Conservation (phyloP, 2,113 vertebrate species). For the Gasterosteus aculeatus region DNA sequence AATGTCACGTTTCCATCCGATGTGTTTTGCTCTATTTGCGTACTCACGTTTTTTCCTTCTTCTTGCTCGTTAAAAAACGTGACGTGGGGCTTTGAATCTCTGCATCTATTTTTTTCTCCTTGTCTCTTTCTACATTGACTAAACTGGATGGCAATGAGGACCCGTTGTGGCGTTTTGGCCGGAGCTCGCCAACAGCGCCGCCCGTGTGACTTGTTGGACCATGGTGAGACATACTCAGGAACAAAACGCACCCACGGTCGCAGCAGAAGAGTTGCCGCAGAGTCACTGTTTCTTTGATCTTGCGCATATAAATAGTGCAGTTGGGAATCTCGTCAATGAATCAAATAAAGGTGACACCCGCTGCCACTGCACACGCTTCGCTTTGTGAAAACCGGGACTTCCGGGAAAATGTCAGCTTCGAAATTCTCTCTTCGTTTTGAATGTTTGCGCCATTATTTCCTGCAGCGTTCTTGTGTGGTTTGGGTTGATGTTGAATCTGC, state of each 20-base stretch:
- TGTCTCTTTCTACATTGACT: conserved; percentile 5
- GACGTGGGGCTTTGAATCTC: conserved; percentile 10
- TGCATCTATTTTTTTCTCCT: background rate
- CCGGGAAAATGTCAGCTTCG: conserved; percentile 2
- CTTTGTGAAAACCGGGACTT: conserved; percentile 40
- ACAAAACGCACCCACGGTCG: conserved; percentile 35
- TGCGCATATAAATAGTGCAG: background rate
- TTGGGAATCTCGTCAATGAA: conserved; percentile 18
- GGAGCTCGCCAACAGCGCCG: conserved; percentile 18
- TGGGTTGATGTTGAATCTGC: conserved; percentile 21
- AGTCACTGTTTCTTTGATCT: conserved; percentile 17
- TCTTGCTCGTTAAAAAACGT: conserved; percentile 33
- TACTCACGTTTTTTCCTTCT: conserved; percentile 12
- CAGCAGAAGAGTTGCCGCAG: conserved; percentile 25
- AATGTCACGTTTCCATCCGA: conserved; percentile 22
- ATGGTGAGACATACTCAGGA: conserved; percentile 63
- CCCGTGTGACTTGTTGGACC: conserved; percentile 20
- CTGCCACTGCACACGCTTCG: conserved; percentile 37
- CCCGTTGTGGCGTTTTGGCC: conserved; percentile 18
- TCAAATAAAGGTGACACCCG: conserved; percentile 28
- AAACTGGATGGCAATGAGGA: conserved; percentile 30
- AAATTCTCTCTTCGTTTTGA: background rate
- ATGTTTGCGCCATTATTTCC: conserved; percentile 4
- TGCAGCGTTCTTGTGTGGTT: conserved; percentile 12
- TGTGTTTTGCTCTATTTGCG: conserved; percentile 31